A percentile compares a stretch with the other conserved stretches of the same genome.
These are phyloP conservation scores for Clarias magur DNA, from an alignment of 2,113 vertebrate species.

Conservation along the genomic window DNA sequence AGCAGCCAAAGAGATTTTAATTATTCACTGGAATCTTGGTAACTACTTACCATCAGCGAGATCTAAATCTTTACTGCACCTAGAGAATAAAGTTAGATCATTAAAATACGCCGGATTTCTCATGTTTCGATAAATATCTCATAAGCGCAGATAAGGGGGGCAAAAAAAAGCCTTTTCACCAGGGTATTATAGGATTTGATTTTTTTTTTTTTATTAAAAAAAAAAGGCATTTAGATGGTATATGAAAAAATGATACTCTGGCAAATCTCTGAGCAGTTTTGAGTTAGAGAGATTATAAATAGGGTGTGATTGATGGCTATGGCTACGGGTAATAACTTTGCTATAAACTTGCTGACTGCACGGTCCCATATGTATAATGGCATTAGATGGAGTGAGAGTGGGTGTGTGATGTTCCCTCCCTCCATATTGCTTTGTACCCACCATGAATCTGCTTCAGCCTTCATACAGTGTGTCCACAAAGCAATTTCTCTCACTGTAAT, in stretches of 20 bases:
- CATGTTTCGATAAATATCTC: constrained; percentile 50
- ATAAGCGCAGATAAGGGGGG: not conserved
- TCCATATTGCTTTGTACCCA: constrained; percentile 10
- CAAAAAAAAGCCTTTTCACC: not conserved
- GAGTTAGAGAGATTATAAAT: constrained; percentile 8
- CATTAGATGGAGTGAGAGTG: constrained; percentile 22
- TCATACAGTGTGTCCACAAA: constrained; percentile 47
- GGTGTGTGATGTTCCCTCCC: constrained; percentile 21
- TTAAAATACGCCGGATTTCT: constrained; percentile 48
- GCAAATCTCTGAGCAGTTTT: constrained; percentile 2
- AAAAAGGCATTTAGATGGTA: constrained; percentile 33
- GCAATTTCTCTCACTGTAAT: constrained; percentile 49
- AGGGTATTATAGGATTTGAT: constrained; percentile 1
- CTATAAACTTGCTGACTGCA: constrained; percentile 37
- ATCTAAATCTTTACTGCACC: constrained; percentile 40
- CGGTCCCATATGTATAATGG: constrained; percentile 33
- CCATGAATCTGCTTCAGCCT: constrained; percentile 31
- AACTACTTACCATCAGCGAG: constrained; percentile 39
- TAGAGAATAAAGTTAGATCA: constrained; percentile 43
- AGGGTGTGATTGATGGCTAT: constrained; percentile 14
- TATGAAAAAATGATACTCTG: constrained; percentile 13
- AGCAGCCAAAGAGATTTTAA: constrained; percentile 51
- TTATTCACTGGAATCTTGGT: constrained; percentile 52
- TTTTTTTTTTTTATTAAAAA: no score
- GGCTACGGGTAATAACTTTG: constrained; percentile 28